Conservation (phyloP, 2,113 vertebrate genomes). For the Phocoena sinus region DNA sequence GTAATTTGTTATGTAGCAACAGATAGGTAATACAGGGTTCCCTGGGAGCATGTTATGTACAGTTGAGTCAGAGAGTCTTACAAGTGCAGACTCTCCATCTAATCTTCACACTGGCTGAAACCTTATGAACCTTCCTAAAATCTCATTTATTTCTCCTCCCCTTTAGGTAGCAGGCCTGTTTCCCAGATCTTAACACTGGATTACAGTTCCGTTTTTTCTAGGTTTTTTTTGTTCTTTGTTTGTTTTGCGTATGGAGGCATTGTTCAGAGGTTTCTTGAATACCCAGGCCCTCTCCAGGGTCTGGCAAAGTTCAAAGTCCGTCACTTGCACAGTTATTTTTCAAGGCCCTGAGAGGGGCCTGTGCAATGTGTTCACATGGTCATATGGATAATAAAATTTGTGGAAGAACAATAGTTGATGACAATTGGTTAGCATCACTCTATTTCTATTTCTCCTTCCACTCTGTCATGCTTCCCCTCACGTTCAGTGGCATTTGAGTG, state of each 20-base stretch:
- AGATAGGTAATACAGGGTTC: background rate
- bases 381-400: background rate
- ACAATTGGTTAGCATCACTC: background rate
- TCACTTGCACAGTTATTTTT: background rate
- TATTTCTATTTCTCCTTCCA: background rate
- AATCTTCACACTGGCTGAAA: background rate
- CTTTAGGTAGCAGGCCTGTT: background rate
- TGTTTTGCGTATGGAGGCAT: background rate
- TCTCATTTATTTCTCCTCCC: background rate
- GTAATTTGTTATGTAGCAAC: background rate
- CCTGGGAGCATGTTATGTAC: background rate
- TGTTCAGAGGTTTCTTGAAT: background rate
- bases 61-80: background rate
- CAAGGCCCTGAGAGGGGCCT: background rate
- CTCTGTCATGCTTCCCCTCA: background rate
- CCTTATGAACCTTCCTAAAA: background rate
- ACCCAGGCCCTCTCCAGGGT: background rate
- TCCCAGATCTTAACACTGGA: background rate
- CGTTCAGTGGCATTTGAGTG: too few species aligned
- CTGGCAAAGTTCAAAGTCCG: background rate
- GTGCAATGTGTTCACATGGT: background rate
- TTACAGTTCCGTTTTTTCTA: background rate
- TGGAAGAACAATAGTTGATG: background rate
- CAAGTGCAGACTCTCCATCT: background rate
- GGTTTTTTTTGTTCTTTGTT: background rate